Evolutionary conservation across 1,140 invertebrate genomes (phyloP), one percentile per base, ranked within the genome.

Genomic region (Drosophila ercepeae): DNA sequence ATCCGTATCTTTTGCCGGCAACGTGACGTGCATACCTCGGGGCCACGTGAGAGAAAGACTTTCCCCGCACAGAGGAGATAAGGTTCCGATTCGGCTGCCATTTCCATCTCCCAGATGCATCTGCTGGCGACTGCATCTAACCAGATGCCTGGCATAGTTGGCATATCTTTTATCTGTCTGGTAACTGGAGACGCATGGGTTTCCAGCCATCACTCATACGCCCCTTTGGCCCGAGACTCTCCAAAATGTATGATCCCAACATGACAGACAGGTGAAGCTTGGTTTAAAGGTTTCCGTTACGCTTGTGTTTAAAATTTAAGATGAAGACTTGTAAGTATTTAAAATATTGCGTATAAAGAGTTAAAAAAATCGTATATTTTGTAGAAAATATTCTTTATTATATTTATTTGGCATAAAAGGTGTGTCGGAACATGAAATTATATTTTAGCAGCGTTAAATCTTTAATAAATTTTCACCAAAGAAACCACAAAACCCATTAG

Each of bases 181-280:
- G 60, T 45, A 67, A 53, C 46, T 53, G 46, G 60, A 65, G 60
- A 64, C 42, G 49, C 45, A 18, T 13, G 61, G 59, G 19, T 61
- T 27, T 16, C 64, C 32, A 21, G 34, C 60, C 64, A 67, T 67
- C 39, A 67, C 50, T 54, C 68, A 63, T 72, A 42, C 59, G 57
- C 58, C 51, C 61, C 65, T 68, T 71, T 58, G 63, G 72, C 57
- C 44, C 27, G 34, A 23, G n/a, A 67, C 34, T n/a, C 53, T 46
- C 27, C 23, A 45, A 61, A 68, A 75, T 46, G 52, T 75, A 69
- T 76, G 76, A 64, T 71, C 68, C 65, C 76, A 76, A 65, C 67
- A 73, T 86, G 81, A 79, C 76, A 69, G 81, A 86, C 79, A 84
- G 75, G 77, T 79, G 79, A 76, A 86, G 76, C 76, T 70, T 73